Percentiles rank a stretch among this genome's conserved stretches.
Evolutionary conservation across 2,113 vertebrate species (phyloP).

Genomic region (Odontesthes bonariensis): DNA sequence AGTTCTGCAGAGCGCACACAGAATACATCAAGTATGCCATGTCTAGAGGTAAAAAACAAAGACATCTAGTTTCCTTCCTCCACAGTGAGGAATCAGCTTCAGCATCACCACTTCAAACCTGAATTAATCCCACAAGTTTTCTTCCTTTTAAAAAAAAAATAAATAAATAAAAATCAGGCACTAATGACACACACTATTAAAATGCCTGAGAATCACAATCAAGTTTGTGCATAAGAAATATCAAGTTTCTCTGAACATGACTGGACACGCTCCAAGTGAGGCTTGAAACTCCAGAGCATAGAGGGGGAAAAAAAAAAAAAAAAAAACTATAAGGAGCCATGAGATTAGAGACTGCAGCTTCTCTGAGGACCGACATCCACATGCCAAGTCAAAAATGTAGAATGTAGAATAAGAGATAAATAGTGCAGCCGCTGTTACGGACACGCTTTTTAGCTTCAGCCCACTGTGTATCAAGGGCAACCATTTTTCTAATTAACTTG

Average conservation of each 20-base stretch:
- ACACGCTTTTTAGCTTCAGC: background rate
- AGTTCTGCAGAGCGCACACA: background rate
- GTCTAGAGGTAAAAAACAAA: background rate
- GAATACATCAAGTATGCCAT: background rate
- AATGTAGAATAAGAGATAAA: background rate
- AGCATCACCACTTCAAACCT: background rate
- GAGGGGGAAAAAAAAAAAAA: background rate
- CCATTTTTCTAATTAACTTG: slow-evolving; percentile 13
- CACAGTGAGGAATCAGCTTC: too few species aligned
- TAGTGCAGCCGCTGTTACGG: background rate
- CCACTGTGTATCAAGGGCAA: background rate
- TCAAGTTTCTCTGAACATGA: background rate
- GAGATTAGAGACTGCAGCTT: background rate
- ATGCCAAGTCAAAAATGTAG: background rate
- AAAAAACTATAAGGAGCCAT: background rate
- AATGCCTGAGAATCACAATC: background rate
- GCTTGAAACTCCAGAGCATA: background rate
- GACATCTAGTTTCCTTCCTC: background rate
- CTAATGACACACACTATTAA: background rate
- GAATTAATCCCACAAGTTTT: background rate
- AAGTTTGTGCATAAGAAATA: background rate
- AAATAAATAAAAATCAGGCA: too few species aligned
- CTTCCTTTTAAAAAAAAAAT: too few species aligned
- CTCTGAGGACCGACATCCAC: background rate
- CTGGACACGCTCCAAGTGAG: slow-evolving; percentile 15